phyloP scores from a whole-genome alignment of 2,888 invertebrate species.

The Autographa gamma region DNA sequence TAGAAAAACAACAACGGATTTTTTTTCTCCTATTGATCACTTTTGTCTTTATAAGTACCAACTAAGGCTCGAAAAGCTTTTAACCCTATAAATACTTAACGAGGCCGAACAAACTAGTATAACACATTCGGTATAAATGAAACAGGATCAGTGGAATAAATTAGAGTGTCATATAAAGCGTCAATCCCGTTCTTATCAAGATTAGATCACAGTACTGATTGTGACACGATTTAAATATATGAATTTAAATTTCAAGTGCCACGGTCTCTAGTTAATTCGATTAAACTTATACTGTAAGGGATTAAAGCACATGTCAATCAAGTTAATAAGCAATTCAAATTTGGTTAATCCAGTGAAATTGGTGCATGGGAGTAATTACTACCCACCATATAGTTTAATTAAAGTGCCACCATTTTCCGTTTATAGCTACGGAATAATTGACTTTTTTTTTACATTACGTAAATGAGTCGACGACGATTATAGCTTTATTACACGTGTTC shows the following conservation, averaged over 20 bases:
- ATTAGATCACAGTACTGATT: constrained; percentile 72
- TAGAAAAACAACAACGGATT: neutral
- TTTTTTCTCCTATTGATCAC: neutral
- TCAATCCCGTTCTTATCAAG: constrained; percentile 70
- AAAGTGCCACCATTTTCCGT: constrained; percentile 61
- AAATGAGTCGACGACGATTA: constrained; percentile 51
- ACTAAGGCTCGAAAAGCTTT: neutral
- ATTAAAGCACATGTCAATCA: constrained; percentile 84
- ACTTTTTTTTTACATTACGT: constrained; percentile 49
- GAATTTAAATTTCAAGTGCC: constrained; percentile 54
- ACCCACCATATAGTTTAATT: constrained; percentile 64
- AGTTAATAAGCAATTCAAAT: constrained; percentile 86
- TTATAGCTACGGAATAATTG: constrained; percentile 54
- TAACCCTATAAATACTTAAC: constrained; percentile 22
- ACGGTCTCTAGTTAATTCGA: constrained; percentile 67
- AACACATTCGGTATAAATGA: constrained; percentile 27
- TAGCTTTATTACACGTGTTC: constrained; percentile 54
- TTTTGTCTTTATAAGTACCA: constrained; percentile 19
- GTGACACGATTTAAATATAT: constrained; percentile 66
- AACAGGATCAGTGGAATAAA: constrained; percentile 64
- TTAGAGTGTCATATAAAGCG: constrained; percentile 68
- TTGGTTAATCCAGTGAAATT: constrained; percentile 81
- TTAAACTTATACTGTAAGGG: constrained; percentile 73
- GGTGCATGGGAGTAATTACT: constrained; percentile 71
- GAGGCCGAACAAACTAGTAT: constrained; percentile 25